Evolutionary conservation across 2,797 vertebrate species (phyloP).

Genomic region (Pristis pectinata): DNA sequence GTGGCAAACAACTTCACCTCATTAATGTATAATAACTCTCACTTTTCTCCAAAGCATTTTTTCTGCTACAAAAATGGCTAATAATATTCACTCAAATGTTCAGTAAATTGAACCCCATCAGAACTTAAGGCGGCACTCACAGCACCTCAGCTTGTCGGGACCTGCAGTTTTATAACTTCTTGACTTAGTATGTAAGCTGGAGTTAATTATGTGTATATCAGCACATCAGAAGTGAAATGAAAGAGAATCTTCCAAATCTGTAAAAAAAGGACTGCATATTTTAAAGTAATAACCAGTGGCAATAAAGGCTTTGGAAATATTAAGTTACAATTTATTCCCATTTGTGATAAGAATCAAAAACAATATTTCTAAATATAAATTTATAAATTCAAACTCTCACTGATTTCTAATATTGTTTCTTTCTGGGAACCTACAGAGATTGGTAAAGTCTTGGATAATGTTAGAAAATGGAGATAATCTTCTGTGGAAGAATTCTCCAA

Average conservation of each 20-base stretch:
- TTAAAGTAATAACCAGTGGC: not conserved
- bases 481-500: too few relatives aligned
- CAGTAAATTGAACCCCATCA: not conserved
- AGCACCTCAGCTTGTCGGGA: not conserved
- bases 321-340: not conserved
- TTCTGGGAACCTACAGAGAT: not conserved
- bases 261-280: not conserved
- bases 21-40: too few relatives aligned
- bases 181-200: not conserved
- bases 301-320: not conserved
- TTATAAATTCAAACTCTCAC: not conserved
- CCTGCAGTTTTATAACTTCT: not conserved
- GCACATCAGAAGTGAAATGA: not conserved
- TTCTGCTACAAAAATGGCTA: too few relatives aligned
- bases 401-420: not conserved
- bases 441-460: not conserved
- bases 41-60: too few relatives aligned
- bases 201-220: not conserved
- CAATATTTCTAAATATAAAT: not conserved
- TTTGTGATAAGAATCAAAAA: not conserved
- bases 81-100: too few relatives aligned
- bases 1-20: too few relatives aligned
- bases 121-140: not conserved
- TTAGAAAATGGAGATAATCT: too few relatives aligned
- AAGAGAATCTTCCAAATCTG: not conserved